Conservation (phyloP, 1,140 invertebrate species). For the Penaeus vannamei region DNA sequence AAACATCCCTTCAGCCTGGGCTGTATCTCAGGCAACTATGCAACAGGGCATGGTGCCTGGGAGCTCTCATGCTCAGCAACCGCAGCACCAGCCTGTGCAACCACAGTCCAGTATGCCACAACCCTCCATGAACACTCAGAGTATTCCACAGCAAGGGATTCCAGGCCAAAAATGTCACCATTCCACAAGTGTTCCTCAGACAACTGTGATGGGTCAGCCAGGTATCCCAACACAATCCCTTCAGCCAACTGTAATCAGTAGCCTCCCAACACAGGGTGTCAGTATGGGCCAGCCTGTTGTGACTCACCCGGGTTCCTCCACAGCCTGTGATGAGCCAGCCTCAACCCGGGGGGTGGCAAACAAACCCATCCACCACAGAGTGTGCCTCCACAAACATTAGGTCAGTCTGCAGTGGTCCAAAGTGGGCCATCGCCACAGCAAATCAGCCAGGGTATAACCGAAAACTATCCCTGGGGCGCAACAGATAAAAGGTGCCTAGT, state of each 20-base stretch:
- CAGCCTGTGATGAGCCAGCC: conserved; percentile 58
- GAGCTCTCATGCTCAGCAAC: conserved; percentile 41
- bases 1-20: conserved; percentile 28
- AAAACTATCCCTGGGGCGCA: conserved; percentile 40
- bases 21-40: conserved; percentile 30
- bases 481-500: conserved; percentile 12
- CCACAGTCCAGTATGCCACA: conserved; percentile 35
- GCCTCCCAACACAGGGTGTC: conserved; percentile 21
- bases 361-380: conserved; percentile 17
- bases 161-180: conserved; percentile 28
- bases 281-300: conserved; percentile 37
- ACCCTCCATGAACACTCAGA: conserved; percentile 31
- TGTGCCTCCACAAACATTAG: conserved; percentile 41
- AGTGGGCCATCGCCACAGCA: conserved; percentile 24
- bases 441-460: conserved; percentile 41
- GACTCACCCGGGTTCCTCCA: conserved; percentile 39
- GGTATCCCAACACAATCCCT: conserved; percentile 32
- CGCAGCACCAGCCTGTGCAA: conserved; percentile 37
- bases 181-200: conserved; percentile 39
- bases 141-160: conserved; percentile 37
- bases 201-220: conserved; percentile 21
- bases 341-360: conserved; percentile 27
- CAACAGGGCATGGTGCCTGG: conserved; percentile 48
- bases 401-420: conserved; percentile 8
- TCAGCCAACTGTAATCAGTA: conserved; percentile 51